Conservation (phyloP, 2,113 vertebrate genomes). For the Pseudorectes ferrugineus region DNA sequence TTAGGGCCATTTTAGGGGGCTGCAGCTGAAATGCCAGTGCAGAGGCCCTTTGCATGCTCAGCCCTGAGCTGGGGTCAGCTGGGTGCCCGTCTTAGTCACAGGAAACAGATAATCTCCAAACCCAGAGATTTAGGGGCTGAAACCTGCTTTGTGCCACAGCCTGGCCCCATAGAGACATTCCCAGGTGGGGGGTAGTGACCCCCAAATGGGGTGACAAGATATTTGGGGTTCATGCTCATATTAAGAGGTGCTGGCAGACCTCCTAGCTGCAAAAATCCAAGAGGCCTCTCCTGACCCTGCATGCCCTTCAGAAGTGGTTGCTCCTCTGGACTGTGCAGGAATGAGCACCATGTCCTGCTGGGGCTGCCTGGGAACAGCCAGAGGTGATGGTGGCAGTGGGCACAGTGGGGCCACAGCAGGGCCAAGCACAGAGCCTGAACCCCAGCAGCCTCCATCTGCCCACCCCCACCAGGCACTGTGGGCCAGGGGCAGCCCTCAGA, state of each 20-base stretch:
- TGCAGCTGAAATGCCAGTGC: not conserved
- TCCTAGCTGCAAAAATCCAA: not conserved
- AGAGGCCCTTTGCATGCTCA: not conserved
- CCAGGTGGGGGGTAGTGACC: not conserved
- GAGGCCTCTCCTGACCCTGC: not conserved
- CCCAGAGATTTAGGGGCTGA: not conserved
- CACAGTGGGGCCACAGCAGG: not conserved
- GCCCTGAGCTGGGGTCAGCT: not conserved
- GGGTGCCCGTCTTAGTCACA: rapidly evolving
- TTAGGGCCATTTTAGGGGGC: not conserved
- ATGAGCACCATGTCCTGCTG: rapidly evolving
- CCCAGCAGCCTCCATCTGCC: not conserved
- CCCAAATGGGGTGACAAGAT: not conserved
- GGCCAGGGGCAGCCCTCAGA: not conserved
- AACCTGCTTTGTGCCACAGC: not conserved
- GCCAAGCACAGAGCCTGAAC: not conserved
- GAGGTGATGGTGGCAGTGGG: not conserved
- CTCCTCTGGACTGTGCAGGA: not conserved
- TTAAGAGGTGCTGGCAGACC: not conserved
- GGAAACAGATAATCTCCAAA: not conserved
- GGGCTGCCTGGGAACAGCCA: not conserved
- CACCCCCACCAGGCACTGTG: not conserved
- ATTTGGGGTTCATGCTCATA: not conserved
- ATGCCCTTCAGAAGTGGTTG: rapidly evolving
- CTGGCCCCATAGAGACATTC: not conserved